Evolutionary conservation across 2,797 vertebrate species (phyloP).

Genomic region (Karalla daura): DNA sequence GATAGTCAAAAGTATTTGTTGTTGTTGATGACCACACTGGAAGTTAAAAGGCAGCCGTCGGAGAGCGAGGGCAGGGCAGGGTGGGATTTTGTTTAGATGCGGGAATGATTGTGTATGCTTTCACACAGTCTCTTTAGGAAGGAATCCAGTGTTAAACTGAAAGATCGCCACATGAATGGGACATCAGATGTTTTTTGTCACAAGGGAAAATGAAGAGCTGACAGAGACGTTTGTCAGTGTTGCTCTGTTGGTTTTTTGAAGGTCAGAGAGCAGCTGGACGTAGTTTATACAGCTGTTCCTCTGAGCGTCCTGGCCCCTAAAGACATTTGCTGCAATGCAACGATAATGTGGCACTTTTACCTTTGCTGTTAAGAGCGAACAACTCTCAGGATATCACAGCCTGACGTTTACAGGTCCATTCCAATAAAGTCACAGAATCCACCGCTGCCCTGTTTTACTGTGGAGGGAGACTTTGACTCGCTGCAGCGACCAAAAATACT

Average conservation of each 20-base stretch:
- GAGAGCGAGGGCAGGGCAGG: no score
- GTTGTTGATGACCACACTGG: no score
- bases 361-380: not conserved
- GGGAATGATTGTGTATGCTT: not conserved
- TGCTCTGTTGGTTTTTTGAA: no score
- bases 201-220: not conserved
- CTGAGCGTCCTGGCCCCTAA: no score
- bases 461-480: not conserved
- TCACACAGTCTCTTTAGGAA: not conserved
- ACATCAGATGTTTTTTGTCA: not conserved
- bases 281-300: not conserved
- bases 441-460: no score
- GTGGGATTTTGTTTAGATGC: not conserved
- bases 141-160: not conserved
- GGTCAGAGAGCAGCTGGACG: no score
- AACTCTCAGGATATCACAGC: not conserved
- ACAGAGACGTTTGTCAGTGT: no score
- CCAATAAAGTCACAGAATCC: not conserved
- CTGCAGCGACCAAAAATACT: conserved; percentile 3
- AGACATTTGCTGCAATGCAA: not conserved
- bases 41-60: no score
- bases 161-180: not conserved
- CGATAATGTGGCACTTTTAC: not conserved
- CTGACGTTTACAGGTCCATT: conserved; percentile 6
- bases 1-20: no score